phyloP scores from a whole-genome alignment of 1,140 invertebrate species.

The Eciton burchellii region DNA sequence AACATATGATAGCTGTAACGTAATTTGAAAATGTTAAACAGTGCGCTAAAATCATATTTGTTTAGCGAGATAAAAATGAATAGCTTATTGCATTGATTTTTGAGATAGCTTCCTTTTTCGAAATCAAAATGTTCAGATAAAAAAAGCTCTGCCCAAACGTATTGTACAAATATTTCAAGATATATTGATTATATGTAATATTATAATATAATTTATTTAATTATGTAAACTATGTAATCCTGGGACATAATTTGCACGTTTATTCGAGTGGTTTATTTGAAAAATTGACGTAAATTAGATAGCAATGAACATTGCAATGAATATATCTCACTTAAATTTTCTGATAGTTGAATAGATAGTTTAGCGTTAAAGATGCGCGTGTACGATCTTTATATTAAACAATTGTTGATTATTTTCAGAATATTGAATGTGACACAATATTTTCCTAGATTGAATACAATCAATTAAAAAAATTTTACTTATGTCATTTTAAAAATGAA shows the following conservation, averaged over 20 bases:
- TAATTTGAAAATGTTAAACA: not conserved
- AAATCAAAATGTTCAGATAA: conserved; percentile 24
- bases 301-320: too few relatives aligned
- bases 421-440: not conserved
- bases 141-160: not conserved
- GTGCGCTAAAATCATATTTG: not conserved
- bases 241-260: not conserved
- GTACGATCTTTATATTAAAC: not conserved
- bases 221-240: not conserved
- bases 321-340: too few relatives aligned
- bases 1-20: not conserved
- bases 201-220: not conserved
- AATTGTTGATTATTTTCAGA: conserved; percentile 3
- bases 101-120: conserved; percentile 22
- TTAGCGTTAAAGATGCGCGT: not conserved
- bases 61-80: conserved; percentile 1
- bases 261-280: not conserved
- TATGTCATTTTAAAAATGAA: conserved; percentile 12
- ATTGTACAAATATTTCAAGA: not conserved
- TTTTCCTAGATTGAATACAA: too few relatives aligned
- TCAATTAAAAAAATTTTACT: too few relatives aligned
- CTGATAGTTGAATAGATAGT: too few relatives aligned
- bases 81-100: conserved; percentile 22
- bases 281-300: not conserved
- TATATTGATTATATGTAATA: not conserved